Evolutionary conservation across 1,140 invertebrate genomes (phyloP), one percentile per base, ranked within the genome.

Genomic region (Calycopis cecrops): DNA sequence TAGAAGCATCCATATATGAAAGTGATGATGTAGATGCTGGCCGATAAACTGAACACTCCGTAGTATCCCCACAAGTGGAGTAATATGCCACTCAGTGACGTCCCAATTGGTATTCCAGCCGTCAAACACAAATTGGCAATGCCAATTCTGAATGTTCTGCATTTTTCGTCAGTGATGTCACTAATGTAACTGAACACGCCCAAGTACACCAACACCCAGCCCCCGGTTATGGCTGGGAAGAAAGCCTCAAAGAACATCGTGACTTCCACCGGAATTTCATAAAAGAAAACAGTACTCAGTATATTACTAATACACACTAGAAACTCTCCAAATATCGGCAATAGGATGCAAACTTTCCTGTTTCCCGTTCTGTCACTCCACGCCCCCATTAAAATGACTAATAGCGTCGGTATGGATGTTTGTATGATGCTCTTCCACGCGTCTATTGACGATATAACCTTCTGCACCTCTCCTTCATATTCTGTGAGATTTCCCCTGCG

Each of bases 351-450:
- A 6, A 91, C 66, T 80, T 92, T 92, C 57, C 92, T 72, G 48
- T 89, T 87, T 10, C 90, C 88, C 9, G 90, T 88, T 44, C 86
- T 76, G 61, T 91, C 91, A 64, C 90, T 91, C 90, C 91, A 90
- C 12, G 90, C 89, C 57, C 92, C 90, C 72, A 92, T 77, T 71
- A 91, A 88, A 55, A 91, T 76, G 2, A 91, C 85, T 14, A 92
- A 67, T 4, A 91, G 14, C 0, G 88, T 85, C 4, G 91, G 90
- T 12, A 92, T 70, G 1, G 89, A 70, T 40, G 90, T 90, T 57
- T 90, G 88, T 58, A 91, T 75, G 0, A 89, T 63, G 54, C 88
- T 90, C 65, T 90, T 91, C 84, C 88, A 90, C 34, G 88, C 76
- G 55, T 88, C 79, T 67, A 91, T 90, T 11, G 75, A 73, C 0